These are phyloP conservation scores for Phoenicopterus ruber DNA, from an alignment of 2,113 vertebrate species.

Conservation along the genomic window DNA sequence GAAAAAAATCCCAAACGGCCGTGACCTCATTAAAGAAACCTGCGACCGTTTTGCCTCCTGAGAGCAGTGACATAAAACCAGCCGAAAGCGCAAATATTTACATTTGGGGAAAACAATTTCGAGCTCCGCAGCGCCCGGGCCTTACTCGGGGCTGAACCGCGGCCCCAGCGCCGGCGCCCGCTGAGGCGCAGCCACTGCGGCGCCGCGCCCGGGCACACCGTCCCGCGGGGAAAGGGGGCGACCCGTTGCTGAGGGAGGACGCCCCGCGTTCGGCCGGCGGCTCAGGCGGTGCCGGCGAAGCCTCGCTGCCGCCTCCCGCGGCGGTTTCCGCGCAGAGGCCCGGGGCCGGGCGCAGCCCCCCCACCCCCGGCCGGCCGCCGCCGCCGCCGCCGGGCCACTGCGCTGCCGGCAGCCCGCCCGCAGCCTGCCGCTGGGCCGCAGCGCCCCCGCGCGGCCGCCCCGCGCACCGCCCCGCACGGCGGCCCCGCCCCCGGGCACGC, in stretches of 20 bases:
- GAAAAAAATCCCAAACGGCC: rapidly evolving
- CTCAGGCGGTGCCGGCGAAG: too few relatives aligned
- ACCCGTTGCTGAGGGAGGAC: background rate
- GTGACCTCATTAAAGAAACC: background rate
- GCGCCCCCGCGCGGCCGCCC: background rate
- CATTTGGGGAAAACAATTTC: rapidly evolving
- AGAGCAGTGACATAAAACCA: background rate
- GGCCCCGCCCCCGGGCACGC: too few relatives aligned
- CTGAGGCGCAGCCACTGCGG: too few relatives aligned
- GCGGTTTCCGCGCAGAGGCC: too few relatives aligned
- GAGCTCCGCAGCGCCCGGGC: too few relatives aligned
- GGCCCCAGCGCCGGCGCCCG: background rate
- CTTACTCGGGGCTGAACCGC: background rate
- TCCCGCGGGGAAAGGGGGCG: background rate
- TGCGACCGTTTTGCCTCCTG: rapidly evolving
- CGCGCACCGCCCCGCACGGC: background rate
- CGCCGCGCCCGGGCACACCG: background rate
- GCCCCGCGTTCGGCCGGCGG: too few relatives aligned
- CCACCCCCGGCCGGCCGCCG: too few relatives aligned
- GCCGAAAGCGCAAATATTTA: background rate
- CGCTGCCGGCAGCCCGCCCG: background rate
- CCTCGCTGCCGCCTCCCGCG: too few relatives aligned
- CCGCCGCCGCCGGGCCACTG: too few relatives aligned
- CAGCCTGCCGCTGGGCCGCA: background rate
- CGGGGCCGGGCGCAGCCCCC: rapidly evolving